A percentile compares a stretch with the other conserved stretches of the same genome.
phyloP scores from a whole-genome alignment of 2,888 invertebrate genomes.

The Pristionchus fissidentatus region DNA sequence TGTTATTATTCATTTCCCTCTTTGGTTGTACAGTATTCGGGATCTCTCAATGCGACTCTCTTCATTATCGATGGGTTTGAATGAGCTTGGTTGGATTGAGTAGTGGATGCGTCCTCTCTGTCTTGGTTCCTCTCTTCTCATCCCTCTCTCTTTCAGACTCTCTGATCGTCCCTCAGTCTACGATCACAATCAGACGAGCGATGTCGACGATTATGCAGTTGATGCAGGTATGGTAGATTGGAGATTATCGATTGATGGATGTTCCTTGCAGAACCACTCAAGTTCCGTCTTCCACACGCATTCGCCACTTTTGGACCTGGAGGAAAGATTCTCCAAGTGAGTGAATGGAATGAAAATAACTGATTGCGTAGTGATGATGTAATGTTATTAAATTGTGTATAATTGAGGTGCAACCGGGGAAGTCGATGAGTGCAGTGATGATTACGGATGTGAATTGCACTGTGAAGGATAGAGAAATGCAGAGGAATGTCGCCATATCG shows the following conservation, averaged over 20 bases:
- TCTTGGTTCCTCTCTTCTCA: neutral
- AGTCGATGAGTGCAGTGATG: slow-evolving; percentile 8
- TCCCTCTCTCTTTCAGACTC: slow-evolving; percentile 29
- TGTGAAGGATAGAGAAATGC: slow-evolving; percentile 41
- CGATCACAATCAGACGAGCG: slow-evolving; percentile 43
- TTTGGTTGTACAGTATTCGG: neutral
- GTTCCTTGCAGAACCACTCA: slow-evolving; percentile 46
- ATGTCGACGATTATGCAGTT: slow-evolving; percentile 27
- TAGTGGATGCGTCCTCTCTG: neutral
- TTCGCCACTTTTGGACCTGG: slow-evolving; percentile 45
- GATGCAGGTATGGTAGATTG: neutral
- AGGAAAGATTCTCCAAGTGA: slow-evolving; percentile 43
- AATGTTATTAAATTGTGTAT: neutral
- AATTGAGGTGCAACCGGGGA: slow-evolving; percentile 34
- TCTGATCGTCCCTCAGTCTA: slow-evolving; percentile 44
- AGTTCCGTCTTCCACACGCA: slow-evolving; percentile 46
- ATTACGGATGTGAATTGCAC: slow-evolving; percentile 33
- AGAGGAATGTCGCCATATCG: slow-evolving; percentile 26
- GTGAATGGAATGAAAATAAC: neutral
- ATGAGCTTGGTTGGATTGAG: slow-evolving; percentile 19
- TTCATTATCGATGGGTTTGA: neutral
- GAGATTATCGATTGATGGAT: neutral
- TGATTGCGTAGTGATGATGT: neutral
- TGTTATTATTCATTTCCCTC: slow-evolving; percentile 5
- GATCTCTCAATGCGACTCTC: neutral